phyloP scores from a whole-genome alignment of 2,113 vertebrate species.

The Oncorhynchus keta region DNA sequence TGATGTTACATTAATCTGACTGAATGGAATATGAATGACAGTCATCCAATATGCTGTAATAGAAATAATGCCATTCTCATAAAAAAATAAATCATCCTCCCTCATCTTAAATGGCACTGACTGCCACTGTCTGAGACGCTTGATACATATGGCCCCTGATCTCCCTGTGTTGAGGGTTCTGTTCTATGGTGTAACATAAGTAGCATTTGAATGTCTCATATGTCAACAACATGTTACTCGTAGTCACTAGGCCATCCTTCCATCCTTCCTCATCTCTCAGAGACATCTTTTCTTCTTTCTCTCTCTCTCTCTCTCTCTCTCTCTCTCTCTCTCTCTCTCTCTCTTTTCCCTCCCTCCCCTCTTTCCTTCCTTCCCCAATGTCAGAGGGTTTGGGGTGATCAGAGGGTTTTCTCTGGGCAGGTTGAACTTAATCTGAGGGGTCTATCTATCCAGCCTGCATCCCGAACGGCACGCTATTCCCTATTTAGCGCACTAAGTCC shows the following conservation, averaged over 20 bases:
- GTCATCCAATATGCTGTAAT: too few species aligned
- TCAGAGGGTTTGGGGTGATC: background rate
- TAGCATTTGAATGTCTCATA: background rate
- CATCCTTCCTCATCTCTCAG: background rate
- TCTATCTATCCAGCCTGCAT: background rate
- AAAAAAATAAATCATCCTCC: too few species aligned
- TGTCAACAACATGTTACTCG: slow-evolving; percentile 2
- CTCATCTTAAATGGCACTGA: too few species aligned
- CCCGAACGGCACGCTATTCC: too few species aligned
- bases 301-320: background rate
- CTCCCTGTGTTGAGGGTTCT: background rate
- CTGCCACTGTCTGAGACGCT: too few species aligned
- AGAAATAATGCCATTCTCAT: too few species aligned
- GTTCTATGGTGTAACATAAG: background rate
- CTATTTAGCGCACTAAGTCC: too few species aligned
- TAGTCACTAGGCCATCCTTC: background rate
- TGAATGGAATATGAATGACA: too few species aligned
- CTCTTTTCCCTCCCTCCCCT: background rate
- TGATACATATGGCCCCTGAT: too few species aligned
- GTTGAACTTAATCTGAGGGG: background rate
- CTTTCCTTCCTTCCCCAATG: background rate
- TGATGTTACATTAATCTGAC: too few species aligned
- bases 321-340: background rate
- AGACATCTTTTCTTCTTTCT: background rate
- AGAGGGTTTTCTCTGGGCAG: background rate